phyloP scores from a whole-genome alignment of 64 coral and sea anemone genomes.

The Montipora capricornis region DNA sequence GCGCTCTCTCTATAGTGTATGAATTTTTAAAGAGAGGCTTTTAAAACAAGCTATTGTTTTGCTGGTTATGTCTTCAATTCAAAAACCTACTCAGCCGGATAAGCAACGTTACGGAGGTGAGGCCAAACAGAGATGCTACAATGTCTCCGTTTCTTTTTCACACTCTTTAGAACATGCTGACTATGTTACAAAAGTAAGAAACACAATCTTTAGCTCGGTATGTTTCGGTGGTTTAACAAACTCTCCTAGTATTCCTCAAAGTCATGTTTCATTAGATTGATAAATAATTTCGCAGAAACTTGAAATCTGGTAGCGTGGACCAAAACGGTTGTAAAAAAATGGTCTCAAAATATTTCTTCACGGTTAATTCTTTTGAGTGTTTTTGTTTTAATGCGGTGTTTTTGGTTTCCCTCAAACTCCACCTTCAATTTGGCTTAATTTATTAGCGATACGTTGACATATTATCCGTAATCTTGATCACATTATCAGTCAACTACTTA shows the following conservation, averaged over 20 bases:
- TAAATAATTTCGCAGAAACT: too few relatives aligned
- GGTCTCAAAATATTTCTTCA: not conserved
- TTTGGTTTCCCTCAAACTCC: not conserved
- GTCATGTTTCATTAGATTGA: too few relatives aligned
- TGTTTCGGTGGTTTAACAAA: too few relatives aligned
- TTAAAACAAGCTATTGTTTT: constrained; percentile 20
- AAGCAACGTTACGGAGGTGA: constrained; percentile 10
- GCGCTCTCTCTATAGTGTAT: not conserved
- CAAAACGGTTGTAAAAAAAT: not conserved
- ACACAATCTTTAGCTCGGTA: too few relatives aligned
- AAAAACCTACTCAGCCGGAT: not conserved
- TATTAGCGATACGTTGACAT: too few relatives aligned
- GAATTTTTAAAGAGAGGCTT: constrained; percentile 51
- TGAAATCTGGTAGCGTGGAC: too few relatives aligned
- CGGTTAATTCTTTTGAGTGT: not conserved
- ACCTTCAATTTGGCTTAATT: not conserved
- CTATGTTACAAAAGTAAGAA: too few relatives aligned
- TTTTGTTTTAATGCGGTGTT: not conserved
- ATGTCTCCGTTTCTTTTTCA: too few relatives aligned
- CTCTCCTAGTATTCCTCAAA: too few relatives aligned
- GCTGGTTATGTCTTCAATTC: constrained; percentile 48
- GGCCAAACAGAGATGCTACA: not conserved
- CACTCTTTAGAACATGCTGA: too few relatives aligned
- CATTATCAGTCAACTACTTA: not conserved
- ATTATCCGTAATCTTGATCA: too few relatives aligned